Conservation (phyloP, 2,797 vertebrate genomes). For the Mycteria americana region DNA sequence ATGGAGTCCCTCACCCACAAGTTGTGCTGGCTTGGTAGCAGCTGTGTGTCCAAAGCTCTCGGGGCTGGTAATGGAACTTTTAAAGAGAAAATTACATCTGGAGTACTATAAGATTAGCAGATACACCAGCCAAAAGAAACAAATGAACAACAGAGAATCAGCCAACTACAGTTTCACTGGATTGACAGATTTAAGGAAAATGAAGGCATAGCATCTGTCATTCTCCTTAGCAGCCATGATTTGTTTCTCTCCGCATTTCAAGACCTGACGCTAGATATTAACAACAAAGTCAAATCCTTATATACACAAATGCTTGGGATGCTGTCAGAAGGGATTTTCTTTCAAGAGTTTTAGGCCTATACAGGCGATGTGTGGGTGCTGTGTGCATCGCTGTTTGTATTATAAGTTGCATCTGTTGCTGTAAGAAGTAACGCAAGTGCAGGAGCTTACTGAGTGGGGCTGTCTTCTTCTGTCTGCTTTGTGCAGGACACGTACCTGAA, state of each 20-base stretch:
- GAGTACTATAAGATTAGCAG: background rate
- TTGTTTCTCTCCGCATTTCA: background rate
- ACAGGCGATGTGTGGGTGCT: background rate
- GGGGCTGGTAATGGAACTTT: background rate
- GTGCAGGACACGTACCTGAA: conserved; percentile 37
- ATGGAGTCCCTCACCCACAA: background rate
- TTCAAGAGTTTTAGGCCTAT: background rate
- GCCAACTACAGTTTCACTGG: background rate
- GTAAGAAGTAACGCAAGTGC: background rate
- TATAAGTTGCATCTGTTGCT: background rate
- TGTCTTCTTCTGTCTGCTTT: background rate
- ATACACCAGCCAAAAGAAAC: background rate
- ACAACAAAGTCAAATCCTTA: background rate
- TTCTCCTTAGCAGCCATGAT: background rate
- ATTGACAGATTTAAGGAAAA: background rate
- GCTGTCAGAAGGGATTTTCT: background rate
- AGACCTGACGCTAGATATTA: background rate
- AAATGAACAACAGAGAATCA: background rate
- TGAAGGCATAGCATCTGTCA: background rate
- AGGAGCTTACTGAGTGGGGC: background rate
- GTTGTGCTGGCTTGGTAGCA: background rate
- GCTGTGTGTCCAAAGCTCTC: background rate
- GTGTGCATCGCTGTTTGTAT: background rate
- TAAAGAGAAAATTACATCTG: background rate
- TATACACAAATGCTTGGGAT: background rate